phyloP scores from a whole-genome alignment of 2,797 vertebrate genomes.

The Spondyliosoma cantharus region DNA sequence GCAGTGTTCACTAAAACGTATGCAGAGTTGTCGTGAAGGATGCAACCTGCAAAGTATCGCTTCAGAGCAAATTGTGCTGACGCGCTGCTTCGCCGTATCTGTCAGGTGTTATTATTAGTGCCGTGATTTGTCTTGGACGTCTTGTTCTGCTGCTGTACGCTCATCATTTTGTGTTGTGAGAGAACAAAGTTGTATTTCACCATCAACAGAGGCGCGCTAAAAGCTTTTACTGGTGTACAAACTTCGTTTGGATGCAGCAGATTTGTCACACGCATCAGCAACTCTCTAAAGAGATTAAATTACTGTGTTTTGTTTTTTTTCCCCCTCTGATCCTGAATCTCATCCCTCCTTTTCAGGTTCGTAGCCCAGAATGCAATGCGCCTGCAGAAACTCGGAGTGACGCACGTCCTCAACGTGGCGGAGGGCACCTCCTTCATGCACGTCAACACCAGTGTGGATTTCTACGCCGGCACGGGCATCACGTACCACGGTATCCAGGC shows the following conservation, averaged over 20 bases:
- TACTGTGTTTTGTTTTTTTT: background rate
- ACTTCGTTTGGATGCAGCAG: conserved; percentile 15
- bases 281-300: background rate
- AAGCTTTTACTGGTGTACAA: conserved; percentile 1
- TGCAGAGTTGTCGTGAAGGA: conserved; percentile 15
- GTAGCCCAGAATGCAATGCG: conserved; percentile 93
- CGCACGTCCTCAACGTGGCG: conserved; percentile 94
- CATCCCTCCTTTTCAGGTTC: conserved; percentile 79
- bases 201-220: background rate
- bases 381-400: conserved; percentile 93
- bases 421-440: conserved; percentile 99
- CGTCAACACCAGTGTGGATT: conserved; percentile 94
- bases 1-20: conserved; percentile 10
- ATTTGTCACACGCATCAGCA: conserved; percentile 8
- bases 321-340: conserved; percentile 9
- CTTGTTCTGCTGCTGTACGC: conserved; percentile 31
- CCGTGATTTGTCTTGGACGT: conserved; percentile 42
- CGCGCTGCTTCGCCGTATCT: background rate
- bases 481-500: conserved; percentile 94
- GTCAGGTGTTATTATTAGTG: conserved; percentile 35
- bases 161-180: conserved; percentile 18
- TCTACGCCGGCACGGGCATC: conserved; percentile 94
- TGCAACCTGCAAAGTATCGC: conserved; percentile 30
- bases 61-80: conserved; percentile 49
- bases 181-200: conserved; percentile 15